Conservation (phyloP, 1,140 invertebrate genomes). For the Ceratosolen solmsi region DNA sequence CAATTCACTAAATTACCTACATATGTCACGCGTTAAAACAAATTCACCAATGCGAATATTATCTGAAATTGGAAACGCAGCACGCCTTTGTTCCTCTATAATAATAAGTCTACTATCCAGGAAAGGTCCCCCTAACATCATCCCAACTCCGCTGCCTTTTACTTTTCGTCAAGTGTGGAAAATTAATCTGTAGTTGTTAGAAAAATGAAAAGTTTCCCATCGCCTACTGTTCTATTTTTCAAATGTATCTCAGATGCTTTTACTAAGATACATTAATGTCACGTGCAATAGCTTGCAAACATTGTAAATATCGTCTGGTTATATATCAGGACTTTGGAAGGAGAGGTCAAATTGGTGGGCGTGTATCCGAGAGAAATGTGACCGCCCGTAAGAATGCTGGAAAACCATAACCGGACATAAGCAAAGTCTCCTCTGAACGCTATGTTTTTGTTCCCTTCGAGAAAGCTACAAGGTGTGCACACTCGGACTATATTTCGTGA, state of each 20-base stretch:
- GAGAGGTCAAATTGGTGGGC: not conserved
- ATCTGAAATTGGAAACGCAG: constrained; percentile 25
- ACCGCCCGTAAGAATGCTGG: constrained; percentile 14
- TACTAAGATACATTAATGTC: constrained; percentile 25
- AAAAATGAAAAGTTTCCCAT: too few species aligned
- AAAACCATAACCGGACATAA: constrained; percentile 55
- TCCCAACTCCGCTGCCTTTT: not conserved
- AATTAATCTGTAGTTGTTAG: constrained; percentile 24
- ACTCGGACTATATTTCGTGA: too few species aligned
- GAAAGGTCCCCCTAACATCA: not conserved
- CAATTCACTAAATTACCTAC: not conserved
- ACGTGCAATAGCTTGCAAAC: constrained; percentile 42
- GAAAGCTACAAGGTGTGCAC: too few species aligned
- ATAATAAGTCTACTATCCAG: not conserved
- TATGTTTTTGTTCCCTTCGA: too few species aligned
- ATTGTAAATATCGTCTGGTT: constrained; percentile 39
- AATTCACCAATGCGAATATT: not conserved
- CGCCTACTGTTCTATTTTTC: constrained; percentile 18
- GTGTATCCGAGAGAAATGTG: not conserved
- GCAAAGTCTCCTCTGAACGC: too few species aligned
- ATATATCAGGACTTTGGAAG: constrained; percentile 28
- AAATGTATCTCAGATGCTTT: constrained; percentile 41
- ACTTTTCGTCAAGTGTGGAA: constrained; percentile 14
- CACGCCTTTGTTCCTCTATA: constrained; percentile 25
- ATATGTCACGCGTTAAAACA: not conserved